Conservation (phyloP, 92 coral and sea anemone genomes). For the Porites divaricata region DNA sequence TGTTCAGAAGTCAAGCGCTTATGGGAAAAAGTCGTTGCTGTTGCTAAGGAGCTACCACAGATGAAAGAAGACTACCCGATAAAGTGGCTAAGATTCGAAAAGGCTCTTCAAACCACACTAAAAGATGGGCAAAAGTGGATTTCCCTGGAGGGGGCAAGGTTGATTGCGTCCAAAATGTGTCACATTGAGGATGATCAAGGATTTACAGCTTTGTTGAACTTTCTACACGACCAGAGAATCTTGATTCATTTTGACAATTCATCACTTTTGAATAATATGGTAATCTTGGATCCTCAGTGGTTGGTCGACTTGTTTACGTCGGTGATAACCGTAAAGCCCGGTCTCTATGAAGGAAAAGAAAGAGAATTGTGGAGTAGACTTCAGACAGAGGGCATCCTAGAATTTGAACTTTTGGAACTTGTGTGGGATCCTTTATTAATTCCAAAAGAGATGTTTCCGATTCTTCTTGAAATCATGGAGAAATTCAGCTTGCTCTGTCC, state of each 20-base stretch:
- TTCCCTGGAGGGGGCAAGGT: not conserved
- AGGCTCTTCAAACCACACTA: too few relatives aligned
- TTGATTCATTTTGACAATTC: too few relatives aligned
- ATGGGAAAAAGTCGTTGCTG: too few relatives aligned
- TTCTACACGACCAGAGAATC: too few relatives aligned
- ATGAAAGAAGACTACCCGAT: too few relatives aligned
- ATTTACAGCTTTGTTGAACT: not conserved
- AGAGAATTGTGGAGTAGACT: constrained; percentile 22
- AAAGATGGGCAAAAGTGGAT: too few relatives aligned
- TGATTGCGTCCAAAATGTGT: constrained; percentile 23
- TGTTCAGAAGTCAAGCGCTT: too few relatives aligned
- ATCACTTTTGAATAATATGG: too few relatives aligned
- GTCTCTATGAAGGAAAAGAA: not conserved
- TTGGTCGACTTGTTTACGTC: too few relatives aligned
- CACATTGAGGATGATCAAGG: constrained; percentile 6
- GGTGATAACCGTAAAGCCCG: constrained; percentile 45
- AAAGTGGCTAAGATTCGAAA: too few relatives aligned
- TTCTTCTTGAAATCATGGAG: constrained; percentile 1
- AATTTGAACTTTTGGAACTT: constrained; percentile 8
- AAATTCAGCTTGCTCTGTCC: constrained; percentile 43
- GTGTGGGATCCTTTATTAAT: constrained; percentile 7
- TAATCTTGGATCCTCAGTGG: too few relatives aligned
- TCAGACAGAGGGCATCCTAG: constrained; percentile 45
- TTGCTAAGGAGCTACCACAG: too few relatives aligned
- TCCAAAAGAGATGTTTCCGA: not conserved